Base-by-base conservation (phyloP, 2,888 invertebrate species). In the Nemotelus nigrinus region DNA sequence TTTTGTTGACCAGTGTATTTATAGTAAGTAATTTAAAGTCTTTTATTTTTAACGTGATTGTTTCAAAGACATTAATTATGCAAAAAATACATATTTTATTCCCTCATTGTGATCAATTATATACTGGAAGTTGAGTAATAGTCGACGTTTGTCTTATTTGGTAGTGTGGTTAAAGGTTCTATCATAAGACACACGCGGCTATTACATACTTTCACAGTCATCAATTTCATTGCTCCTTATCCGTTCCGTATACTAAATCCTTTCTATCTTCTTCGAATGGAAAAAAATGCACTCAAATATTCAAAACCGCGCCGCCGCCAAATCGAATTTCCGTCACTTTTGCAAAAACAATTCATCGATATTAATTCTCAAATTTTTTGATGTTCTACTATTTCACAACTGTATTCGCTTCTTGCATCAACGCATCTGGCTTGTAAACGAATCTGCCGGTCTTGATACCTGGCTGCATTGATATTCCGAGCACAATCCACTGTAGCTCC, bases 171-270 rank as follows among this genome's bases (percentile, higher is more conserved):
- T 82, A 82, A 85, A 84, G 85, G 87, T 81, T 83, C 86, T 90
- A 90, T 90, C 90, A 90, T 90, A 90, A 90, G 90, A 90, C 90
- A 90, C 90, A 90, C 90, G 90, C 90, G 90, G 90, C 90, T 90
- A 89, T 90, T 82, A 85, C 85, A 84, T 79, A 82, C 80, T 82
- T 80, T 75, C 63, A 70, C 70, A 58, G 10, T 41, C 64, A 76
- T 48, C 53, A 25, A 5, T 43, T 44, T 47, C 43, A 2, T 3
- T 25, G 63, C 43, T 63, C 8, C 25, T 25, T 25, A 25, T 25
- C 25, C 25, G 25, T 25, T 25, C 25, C 25, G 25, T 25, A 25
- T 25, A 25, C 25, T 25, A 25, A 25, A 25, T 25, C 25, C 25
- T 25, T 25, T 25, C 25, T 25, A 25, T 25, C 25, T 25, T 25